Base-by-base conservation (phyloP, 2,797 vertebrate genomes). In the Tangara arthus region DNA sequence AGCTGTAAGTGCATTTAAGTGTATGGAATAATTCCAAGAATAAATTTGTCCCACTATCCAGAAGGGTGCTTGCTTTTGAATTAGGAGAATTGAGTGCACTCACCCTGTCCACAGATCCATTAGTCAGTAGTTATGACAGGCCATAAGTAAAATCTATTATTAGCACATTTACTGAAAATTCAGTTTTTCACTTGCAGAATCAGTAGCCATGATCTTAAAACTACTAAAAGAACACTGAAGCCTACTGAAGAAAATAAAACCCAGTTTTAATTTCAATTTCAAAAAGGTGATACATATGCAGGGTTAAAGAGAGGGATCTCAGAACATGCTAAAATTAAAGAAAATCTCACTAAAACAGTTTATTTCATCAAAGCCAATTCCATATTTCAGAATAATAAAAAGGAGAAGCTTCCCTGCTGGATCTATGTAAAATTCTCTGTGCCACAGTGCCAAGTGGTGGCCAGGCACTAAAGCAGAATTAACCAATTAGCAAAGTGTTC, bases 401-500 rank as follows among this genome's bases (percentile, higher is more conserved):
- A 84, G 57, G 78, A 92, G 79, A 87, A 81, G 65, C 37, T 88
- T 85, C 76, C 82, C 92, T 90, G 79, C 89, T 78, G 87, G 61
- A 92, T 56, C 65, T 69, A 44, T 79, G 84, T 39, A 97, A 75
- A 93, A 95, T 81, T 87, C 56, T 86, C 84, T 46, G 41, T 56
- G 72, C 92, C 87, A 82, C 2, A 0, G 76, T 91, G 61, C 84
- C 93, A 96, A 94, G 82, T 53, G 53, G 81, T 82, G 65, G 75
- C 57, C 75, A 89, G 55, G 72, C 82, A 93, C 87, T 94, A 93
- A 95, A 83, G 91, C 35, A 79, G 82, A 93, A 91, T 72, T 87
- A 87, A 91, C 82, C 94, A 95, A 94, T 95, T 94, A 95, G 79
- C 69, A 75, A 78, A 92, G 35, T 44, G 68, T 16, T 88, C 89